Percentiles rank a stretch among this genome's conserved stretches.
phyloP scores from a whole-genome alignment of 2,797 vertebrate genomes.

The Rhabdomys pumilio region DNA sequence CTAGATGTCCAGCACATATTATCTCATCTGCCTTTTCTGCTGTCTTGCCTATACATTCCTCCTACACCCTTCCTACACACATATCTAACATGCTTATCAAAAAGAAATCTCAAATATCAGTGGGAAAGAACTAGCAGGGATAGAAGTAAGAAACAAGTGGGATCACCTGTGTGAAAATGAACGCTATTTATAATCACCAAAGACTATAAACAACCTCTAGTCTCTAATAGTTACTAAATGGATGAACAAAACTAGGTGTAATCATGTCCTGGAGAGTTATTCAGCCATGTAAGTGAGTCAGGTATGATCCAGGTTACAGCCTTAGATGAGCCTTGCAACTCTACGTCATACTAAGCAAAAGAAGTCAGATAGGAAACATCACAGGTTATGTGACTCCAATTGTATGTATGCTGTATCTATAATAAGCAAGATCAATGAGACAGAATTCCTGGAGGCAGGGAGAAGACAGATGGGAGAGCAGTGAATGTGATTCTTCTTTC shows the following conservation, averaged over 20 bases:
- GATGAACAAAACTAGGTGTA: background rate
- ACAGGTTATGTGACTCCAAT: slow-evolving; percentile 7
- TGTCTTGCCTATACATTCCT: background rate
- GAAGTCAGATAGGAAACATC: slow-evolving; percentile 39
- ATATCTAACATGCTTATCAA: background rate
- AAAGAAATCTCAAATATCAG: background rate
- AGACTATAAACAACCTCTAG: slow-evolving; percentile 3
- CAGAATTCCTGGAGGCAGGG: background rate
- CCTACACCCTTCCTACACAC: background rate
- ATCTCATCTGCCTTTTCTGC: slow-evolving; percentile 18
- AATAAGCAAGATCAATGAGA: slow-evolving; percentile 10
- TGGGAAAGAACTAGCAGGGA: slow-evolving; percentile 11
- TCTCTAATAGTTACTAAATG: background rate
- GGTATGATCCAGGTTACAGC: background rate
- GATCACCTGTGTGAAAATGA: background rate
- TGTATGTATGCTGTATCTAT: background rate
- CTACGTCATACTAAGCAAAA: background rate
- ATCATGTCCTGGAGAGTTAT: slow-evolving; percentile 5
- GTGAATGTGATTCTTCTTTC: background rate
- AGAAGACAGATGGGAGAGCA: background rate
- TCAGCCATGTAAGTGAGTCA: slow-evolving; percentile 23
- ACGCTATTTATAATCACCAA: slow-evolving; percentile 1
- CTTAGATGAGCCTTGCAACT: slow-evolving; percentile 25
- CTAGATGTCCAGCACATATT: background rate
- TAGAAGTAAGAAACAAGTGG: slow-evolving; percentile 13